A percentile compares a stretch with the other conserved stretches of the same genome.
phyloP scores from a whole-genome alignment of 2,797 vertebrate species.

The Amniataba percoides region DNA sequence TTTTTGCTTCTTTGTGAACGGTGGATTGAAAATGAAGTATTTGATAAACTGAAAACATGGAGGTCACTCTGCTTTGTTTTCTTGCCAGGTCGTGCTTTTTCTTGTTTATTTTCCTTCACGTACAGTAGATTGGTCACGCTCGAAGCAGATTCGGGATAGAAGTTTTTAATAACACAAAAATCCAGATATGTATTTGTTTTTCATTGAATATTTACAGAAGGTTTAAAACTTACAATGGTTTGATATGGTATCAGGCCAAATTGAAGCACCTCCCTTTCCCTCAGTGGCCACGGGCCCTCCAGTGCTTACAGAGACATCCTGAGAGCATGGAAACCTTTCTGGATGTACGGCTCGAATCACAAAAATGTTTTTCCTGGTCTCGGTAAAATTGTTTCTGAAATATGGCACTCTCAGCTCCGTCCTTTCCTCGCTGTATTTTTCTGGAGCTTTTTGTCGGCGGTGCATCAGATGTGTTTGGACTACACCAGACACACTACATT shows the following conservation, averaged over 20 bases:
- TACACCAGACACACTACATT: conserved; percentile 48
- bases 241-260: conserved; percentile 53
- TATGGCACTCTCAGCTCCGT: conserved; percentile 40
- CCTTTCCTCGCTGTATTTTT: conserved; percentile 50
- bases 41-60: conserved; percentile 35
- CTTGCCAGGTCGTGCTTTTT: conserved; percentile 25
- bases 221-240: conserved; percentile 56
- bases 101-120: conserved; percentile 35
- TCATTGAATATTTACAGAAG: conserved; percentile 56
- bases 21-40: conserved; percentile 41
- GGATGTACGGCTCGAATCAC: conserved; percentile 69
- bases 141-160: conserved; percentile 38
- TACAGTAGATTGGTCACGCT: conserved; percentile 28
- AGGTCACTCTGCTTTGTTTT: conserved; percentile 35
- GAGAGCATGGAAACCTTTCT: conserved; percentile 74
- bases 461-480: conserved; percentile 48
- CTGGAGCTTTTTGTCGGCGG: conserved; percentile 25
- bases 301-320: conserved; percentile 66
- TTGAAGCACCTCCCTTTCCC: conserved; percentile 51
- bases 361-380: conserved; percentile 70
- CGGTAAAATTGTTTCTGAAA: conserved; percentile 59
- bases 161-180: conserved; percentile 58
- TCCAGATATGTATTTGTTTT: conserved; percentile 37
- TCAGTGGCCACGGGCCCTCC: conserved; percentile 50
- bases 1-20: conserved; percentile 26